Evolutionary conservation across 2,797 vertebrate genomes (phyloP).

Genomic region (Cuniculus paca): DNA sequence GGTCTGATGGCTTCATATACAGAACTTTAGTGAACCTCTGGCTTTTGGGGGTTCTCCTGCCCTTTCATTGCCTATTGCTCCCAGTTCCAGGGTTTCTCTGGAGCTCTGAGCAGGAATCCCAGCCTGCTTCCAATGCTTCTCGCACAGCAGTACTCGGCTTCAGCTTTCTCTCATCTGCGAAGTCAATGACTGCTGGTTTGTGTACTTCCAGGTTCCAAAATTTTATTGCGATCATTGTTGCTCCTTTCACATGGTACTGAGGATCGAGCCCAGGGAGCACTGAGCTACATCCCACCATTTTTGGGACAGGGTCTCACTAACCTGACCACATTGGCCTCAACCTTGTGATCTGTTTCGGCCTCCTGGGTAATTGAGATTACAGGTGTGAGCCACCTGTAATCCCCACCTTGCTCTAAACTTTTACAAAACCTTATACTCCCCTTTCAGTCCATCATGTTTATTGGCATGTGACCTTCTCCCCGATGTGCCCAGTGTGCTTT

Average conservation of each 20-base stretch:
- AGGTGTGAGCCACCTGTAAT: background rate
- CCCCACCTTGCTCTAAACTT: background rate
- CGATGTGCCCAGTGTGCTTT: background rate
- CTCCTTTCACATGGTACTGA: background rate
- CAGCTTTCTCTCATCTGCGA: conserved; percentile 13
- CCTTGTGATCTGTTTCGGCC: background rate
- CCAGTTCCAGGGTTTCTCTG: background rate
- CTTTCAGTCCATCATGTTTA: background rate
- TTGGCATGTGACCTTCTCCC: background rate
- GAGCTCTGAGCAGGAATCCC: background rate
- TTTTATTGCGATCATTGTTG: background rate
- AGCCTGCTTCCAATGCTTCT: background rate
- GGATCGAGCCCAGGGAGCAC: background rate
- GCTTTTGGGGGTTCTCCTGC: background rate
- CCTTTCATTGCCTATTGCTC: background rate
- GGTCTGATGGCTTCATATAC: background rate
- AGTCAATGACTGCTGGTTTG: background rate
- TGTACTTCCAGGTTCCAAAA: conserved; percentile 14
- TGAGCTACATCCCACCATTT: background rate
- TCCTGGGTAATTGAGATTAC: background rate
- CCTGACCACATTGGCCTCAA: background rate
- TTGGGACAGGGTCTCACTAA: background rate
- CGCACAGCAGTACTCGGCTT: background rate
- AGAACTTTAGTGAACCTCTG: background rate
- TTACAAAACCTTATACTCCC: background rate